phyloP scores from a whole-genome alignment of 1,140 invertebrate genomes.

The Neotoxoptera formosana region DNA sequence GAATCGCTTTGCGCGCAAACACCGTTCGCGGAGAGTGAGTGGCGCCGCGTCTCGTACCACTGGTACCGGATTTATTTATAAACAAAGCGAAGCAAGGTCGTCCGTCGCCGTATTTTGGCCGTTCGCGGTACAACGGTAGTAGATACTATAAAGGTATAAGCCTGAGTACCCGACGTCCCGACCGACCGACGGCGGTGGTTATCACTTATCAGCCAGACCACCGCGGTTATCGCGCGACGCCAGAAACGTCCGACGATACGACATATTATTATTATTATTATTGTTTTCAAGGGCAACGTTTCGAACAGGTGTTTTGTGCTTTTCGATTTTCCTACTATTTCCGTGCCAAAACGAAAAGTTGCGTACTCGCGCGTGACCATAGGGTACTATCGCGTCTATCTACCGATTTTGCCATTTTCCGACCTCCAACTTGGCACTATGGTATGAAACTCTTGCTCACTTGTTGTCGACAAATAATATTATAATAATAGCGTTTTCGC shows the following conservation, averaged over 20 bases:
- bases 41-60: background rate
- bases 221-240: background rate
- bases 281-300: background rate
- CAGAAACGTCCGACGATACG: background rate
- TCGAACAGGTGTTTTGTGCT: slow-evolving; percentile 20
- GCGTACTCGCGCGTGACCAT: background rate
- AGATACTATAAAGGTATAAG: too few relatives aligned
- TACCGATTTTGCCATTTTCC: background rate
- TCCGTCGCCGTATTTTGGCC: background rate
- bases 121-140: background rate
- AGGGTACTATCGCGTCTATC: too few relatives aligned
- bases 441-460: background rate
- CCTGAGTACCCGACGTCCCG: too few relatives aligned
- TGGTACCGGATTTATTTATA: background rate
- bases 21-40: background rate
- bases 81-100: background rate
- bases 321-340: background rate
- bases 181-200: background rate
- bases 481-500: background rate
- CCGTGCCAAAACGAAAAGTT: background rate
- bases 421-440: background rate
- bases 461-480: background rate
- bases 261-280: too few relatives aligned
- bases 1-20: background rate
- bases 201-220: background rate